phyloP scores from a whole-genome alignment of 2,797 vertebrate species.

The Potorous gilbertii region DNA sequence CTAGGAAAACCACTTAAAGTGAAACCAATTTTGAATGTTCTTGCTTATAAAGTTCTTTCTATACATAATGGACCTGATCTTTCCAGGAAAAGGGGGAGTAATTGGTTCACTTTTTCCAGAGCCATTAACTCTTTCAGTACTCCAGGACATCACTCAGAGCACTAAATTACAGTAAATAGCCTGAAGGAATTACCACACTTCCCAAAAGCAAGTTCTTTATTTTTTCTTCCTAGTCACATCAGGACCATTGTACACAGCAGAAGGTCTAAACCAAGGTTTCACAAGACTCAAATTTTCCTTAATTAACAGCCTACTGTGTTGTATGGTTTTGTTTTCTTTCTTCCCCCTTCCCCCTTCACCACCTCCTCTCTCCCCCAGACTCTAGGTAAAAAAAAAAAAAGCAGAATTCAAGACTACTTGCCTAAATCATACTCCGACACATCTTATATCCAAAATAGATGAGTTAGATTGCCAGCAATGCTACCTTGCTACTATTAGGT shows the following conservation, averaged over 20 bases:
- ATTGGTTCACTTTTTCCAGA: slow-evolving; percentile 71
- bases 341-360: neutral
- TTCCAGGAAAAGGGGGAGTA: slow-evolving; percentile 71
- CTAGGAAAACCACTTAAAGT: slow-evolving; percentile 74
- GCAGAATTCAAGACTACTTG: slow-evolving; percentile 66
- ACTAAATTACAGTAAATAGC: slow-evolving; percentile 77
- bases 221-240: slow-evolving; percentile 77
- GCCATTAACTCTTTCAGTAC: slow-evolving; percentile 78
- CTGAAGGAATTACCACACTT: slow-evolving; percentile 76
- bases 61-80: slow-evolving; percentile 66
- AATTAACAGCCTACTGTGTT: slow-evolving; percentile 70
- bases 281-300: slow-evolving; percentile 62
- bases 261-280: slow-evolving; percentile 68
- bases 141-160: slow-evolving; percentile 49
- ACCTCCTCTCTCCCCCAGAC: rapidly evolving
- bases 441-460: slow-evolving; percentile 59
- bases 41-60: slow-evolving; percentile 73
- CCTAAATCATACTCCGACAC: slow-evolving; percentile 66
- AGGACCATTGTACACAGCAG: slow-evolving; percentile 72
- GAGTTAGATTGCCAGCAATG: slow-evolving; percentile 31
- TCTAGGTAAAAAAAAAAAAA: slow-evolving; percentile 48
- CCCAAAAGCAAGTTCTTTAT: slow-evolving; percentile 76
- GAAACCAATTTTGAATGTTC: slow-evolving; percentile 70
- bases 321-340: slow-evolving; percentile 70
- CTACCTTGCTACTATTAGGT: slow-evolving; percentile 40